Conservation (phyloP, 2,113 vertebrate species). For the Psophia crepitans region DNA sequence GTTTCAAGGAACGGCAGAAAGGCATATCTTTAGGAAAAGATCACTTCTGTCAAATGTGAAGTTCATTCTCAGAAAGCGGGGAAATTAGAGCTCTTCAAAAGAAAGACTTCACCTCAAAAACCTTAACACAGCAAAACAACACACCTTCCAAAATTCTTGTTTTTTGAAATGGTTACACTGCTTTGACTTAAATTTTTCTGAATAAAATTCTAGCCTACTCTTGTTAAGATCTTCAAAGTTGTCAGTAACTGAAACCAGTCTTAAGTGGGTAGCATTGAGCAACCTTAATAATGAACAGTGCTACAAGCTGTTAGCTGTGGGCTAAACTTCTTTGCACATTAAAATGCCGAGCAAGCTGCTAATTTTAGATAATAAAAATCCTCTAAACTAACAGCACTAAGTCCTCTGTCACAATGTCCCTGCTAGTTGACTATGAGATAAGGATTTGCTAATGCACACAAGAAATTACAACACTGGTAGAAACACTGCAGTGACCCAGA, state of each 20-base stretch:
- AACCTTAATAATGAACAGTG: neutral
- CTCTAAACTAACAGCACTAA: constrained; percentile 24
- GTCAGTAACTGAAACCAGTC: neutral
- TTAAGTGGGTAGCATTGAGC: neutral
- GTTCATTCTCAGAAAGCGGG: neutral
- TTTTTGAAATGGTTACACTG: neutral
- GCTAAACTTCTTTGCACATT: constrained; percentile 22
- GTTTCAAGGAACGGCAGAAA: neutral
- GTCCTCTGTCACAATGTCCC: constrained; percentile 45
- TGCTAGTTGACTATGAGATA: constrained; percentile 14
- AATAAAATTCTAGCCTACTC: neutral
- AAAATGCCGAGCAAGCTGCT: constrained; percentile 33
- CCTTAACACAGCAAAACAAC: neutral
- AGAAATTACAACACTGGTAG: constrained; percentile 46
- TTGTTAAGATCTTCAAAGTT: neutral
- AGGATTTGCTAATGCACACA: constrained; percentile 59
- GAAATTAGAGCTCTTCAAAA: neutral
- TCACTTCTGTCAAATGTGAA: neutral
- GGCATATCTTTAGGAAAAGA: neutral
- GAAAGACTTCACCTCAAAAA: neutral
- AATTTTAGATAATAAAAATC: constrained; percentile 53
- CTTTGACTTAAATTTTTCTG: neutral
- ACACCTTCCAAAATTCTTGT: neutral
- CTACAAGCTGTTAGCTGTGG: neutral
- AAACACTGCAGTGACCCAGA: constrained; percentile 22